A percentile compares a stretch with the other conserved stretches of the same genome.
These are phyloP conservation scores for Hiodon alosoides DNA, from an alignment of 2,113 vertebrate genomes.

Conservation along the genomic window DNA sequence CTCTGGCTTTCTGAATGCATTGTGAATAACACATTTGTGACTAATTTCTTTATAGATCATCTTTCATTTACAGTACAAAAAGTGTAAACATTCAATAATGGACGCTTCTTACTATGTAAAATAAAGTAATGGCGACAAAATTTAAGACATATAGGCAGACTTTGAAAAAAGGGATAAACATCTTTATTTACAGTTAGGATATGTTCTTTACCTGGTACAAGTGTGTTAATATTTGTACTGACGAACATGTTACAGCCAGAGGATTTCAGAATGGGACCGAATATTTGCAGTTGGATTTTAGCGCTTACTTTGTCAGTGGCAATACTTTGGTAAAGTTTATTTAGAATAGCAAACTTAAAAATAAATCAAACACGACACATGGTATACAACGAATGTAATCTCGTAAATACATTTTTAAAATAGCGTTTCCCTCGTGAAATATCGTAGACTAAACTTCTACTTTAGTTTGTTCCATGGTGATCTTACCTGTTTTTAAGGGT, in stretches of 20 bases:
- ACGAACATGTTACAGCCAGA: background rate
- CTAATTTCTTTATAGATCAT: no score
- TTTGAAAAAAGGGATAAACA: constrained; percentile 37
- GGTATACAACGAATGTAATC: background rate
- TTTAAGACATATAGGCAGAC: background rate
- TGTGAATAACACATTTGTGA: no score
- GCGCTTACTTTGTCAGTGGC: background rate
- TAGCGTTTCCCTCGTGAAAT: no score
- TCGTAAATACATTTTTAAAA: background rate
- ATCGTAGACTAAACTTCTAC: no score
- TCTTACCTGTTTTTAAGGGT: no score
- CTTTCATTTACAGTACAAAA: no score
- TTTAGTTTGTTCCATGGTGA: no score
- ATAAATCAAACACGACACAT: background rate
- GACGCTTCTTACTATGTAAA: no score
- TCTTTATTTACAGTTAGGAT: constrained; percentile 54
- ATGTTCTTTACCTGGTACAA: constrained; percentile 23
- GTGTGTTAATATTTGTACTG: background rate
- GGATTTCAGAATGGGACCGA: background rate
- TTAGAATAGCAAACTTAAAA: background rate
- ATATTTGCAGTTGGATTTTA: background rate
- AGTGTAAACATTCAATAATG: no score
- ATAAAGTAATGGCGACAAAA: constrained; percentile 35
- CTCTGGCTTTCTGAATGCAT: no score
- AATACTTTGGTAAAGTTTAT: background rate